Percentiles rank a stretch among this genome's conserved stretches.
Evolutionary conservation across 2,113 vertebrate genomes (phyloP).

Genomic region (Scartelaos histophorus): DNA sequence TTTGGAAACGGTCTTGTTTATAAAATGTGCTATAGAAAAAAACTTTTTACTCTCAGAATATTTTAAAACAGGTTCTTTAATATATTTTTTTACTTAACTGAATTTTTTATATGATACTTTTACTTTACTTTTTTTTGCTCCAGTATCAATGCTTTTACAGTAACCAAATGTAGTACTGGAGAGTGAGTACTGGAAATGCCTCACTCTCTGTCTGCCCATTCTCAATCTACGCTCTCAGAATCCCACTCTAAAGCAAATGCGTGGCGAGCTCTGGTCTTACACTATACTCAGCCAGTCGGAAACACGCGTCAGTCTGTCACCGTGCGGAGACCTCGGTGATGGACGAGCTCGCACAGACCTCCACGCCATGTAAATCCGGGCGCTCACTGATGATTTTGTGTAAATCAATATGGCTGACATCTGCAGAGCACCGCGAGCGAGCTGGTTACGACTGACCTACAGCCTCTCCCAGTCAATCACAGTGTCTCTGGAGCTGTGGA

Average conservation of each 20-base stretch:
- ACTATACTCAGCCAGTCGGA: conserved; percentile 3
- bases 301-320: conserved; percentile 15
- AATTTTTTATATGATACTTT: no score
- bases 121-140: not conserved
- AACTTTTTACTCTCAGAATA: not conserved
- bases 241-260: not conserved
- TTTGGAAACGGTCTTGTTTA: no score
- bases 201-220: not conserved
- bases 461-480: not conserved
- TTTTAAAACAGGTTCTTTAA: no score
- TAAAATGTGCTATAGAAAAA: no score
- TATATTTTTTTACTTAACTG: no score
- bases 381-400: conserved; percentile 7
- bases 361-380: conserved; percentile 4
- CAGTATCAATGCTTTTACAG: not conserved
- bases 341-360: not conserved
- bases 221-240: not conserved
- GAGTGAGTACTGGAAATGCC: no score
- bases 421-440: not conserved
- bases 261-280: not conserved
- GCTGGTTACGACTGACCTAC: not conserved
- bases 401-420: not conserved
- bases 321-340: conserved; percentile 12
- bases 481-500: not conserved
- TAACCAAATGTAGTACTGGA: no score